phyloP scores from a whole-genome alignment of 92 coral and sea anemone species.

The Parazoanthus swiftii region DNA sequence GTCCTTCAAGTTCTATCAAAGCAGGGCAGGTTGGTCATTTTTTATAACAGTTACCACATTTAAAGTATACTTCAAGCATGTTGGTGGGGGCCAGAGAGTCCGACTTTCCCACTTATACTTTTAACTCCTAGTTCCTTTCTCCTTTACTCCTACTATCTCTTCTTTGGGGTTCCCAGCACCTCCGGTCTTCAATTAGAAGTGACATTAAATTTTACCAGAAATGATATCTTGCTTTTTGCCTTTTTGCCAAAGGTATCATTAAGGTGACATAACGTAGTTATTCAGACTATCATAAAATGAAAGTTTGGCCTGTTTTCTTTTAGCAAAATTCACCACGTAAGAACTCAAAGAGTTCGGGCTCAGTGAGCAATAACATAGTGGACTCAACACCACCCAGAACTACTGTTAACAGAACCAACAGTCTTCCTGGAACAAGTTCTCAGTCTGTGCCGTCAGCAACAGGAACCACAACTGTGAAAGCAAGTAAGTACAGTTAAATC shows the following conservation, averaged over 20 bases:
- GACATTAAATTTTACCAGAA: background rate
- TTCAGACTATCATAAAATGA: no score
- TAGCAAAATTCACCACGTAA: conserved; percentile 89
- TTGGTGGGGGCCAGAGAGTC: no score
- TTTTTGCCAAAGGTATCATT: no score
- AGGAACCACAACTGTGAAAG: conserved; percentile 40
- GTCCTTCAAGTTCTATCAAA: conserved; percentile 45
- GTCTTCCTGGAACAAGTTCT: conserved; percentile 33
- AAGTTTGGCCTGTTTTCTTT: background rate
- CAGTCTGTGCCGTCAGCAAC: conserved; percentile 49
- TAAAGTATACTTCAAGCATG: no score
- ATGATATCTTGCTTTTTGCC: no score
- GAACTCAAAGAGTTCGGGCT: conserved; percentile 76
- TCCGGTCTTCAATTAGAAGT: background rate
- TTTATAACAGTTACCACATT: no score
- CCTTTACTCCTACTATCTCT: background rate
- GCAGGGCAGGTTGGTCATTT: conserved; percentile 12
- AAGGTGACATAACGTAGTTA: no score
- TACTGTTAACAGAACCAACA: conserved; percentile 43
- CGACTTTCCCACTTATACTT: background rate
- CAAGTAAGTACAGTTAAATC: conserved; percentile 15
- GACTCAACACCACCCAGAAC: conserved; percentile 75
- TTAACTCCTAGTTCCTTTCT: background rate
- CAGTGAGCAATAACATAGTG: conserved; percentile 60
- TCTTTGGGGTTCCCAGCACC: background rate